Conservation (phyloP, 2,888 invertebrate species). For the Rotaria macrura region DNA sequence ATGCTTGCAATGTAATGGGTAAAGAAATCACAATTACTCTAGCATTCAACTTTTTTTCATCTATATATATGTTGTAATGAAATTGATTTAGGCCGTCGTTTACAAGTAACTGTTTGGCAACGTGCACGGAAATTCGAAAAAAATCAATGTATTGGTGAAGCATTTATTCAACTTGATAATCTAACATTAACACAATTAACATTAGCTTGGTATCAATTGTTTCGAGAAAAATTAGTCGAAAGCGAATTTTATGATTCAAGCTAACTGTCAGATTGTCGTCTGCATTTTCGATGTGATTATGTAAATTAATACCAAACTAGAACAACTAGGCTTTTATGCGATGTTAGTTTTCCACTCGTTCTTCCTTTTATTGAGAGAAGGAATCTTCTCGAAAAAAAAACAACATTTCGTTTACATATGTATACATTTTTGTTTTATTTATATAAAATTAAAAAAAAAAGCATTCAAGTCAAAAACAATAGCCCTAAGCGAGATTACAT, state of each 20-base stretch:
- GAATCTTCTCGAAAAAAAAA: neutral
- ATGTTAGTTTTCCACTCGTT: neutral
- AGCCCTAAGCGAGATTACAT: neutral
- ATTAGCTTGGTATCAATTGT: conserved; percentile 31
- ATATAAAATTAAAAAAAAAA: neutral
- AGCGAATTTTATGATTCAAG: conserved; percentile 34
- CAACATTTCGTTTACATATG: neutral
- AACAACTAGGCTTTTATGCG: neutral
- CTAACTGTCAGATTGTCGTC: conserved; percentile 10
- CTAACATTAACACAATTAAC: conserved; percentile 56
- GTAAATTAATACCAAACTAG: neutral
- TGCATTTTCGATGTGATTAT: neutral
- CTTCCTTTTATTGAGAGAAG: neutral
- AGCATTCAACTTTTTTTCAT: neutral
- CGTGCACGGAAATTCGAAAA: conserved; percentile 64
- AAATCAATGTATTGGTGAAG: conserved; percentile 63
- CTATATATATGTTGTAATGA: too few species aligned
- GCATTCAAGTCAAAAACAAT: neutral
- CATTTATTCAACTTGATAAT: conserved; percentile 71
- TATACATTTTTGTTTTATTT: neutral
- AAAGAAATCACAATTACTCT: conserved; percentile 58
- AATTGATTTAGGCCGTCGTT: neutral
- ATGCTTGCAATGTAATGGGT: conserved; percentile 53
- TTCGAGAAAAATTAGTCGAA: conserved; percentile 28
- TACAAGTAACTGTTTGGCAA: conserved; percentile 73